These are phyloP conservation scores for Drosophila sulfurigaster DNA, from an alignment of 1,140 invertebrate genomes.

Conservation along the genomic window DNA sequence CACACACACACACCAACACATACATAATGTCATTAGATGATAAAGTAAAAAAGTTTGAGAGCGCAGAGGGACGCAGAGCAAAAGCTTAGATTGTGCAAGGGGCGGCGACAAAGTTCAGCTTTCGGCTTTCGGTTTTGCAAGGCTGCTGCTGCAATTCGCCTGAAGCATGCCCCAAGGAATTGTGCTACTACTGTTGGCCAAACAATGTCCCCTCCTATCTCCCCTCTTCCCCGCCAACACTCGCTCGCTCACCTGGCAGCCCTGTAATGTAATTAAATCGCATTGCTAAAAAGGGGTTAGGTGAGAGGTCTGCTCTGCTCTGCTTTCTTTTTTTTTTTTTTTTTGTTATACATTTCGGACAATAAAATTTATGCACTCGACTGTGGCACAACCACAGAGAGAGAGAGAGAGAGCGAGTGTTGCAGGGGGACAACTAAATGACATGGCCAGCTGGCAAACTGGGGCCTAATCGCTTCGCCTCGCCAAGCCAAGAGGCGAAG, in stretches of 20 bases:
- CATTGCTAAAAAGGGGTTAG: conserved; percentile 55
- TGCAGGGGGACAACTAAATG: conserved; percentile 49
- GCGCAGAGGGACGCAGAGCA: neutral
- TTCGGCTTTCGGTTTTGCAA: conserved; percentile 10
- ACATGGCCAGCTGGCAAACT: conserved; percentile 74
- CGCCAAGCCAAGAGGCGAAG: neutral
- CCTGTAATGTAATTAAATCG: conserved; percentile 76
- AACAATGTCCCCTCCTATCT: conserved; percentile 2
- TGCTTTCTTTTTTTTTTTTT: conserved; percentile 17
- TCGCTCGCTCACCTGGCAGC: neutral
- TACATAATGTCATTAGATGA: conserved; percentile 65
- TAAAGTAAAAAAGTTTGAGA: conserved; percentile 24
- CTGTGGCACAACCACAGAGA: conserved; percentile 1
- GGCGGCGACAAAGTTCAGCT: conserved; percentile 4
- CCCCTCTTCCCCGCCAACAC: neutral
- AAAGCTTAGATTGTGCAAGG: neutral
- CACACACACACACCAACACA: conserved; percentile 22
- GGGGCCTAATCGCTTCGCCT: conserved; percentile 62
- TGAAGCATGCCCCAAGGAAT: conserved; percentile 78
- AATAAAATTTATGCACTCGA: conserved; percentile 78
- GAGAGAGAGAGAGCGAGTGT: neutral
- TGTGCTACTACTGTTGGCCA: conserved; percentile 45
- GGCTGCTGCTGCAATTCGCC: conserved; percentile 61
- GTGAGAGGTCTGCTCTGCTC: conserved; percentile 19
- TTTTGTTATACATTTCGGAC: conserved; percentile 55